phyloP scores from a whole-genome alignment of 1,140 invertebrate species.

The Choristoneura fumiferana region DNA sequence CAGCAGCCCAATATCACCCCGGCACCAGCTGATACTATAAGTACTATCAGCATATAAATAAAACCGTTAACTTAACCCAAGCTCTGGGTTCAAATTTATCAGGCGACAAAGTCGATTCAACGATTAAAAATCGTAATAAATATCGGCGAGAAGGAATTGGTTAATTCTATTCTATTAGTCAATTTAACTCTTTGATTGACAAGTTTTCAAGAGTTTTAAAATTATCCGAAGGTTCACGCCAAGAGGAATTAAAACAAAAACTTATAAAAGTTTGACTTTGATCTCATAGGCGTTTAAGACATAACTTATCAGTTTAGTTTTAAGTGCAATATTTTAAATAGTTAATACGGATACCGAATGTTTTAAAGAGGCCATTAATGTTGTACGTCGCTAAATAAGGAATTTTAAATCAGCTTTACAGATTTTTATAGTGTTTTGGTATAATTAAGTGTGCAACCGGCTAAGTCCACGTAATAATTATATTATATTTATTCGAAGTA shows the following conservation, averaged over 20 bases:
- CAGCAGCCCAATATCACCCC: slow-evolving; percentile 60
- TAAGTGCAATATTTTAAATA: neutral
- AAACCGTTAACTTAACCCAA: neutral
- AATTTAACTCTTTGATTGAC: slow-evolving; percentile 3
- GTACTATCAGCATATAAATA: slow-evolving; percentile 70
- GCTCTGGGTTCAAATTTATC: neutral
- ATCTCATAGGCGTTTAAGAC: neutral
- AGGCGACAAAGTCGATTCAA: neutral
- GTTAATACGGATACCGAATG: neutral
- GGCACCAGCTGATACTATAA: slow-evolving; percentile 66
- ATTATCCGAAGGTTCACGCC: neutral
- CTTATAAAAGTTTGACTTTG: neutral
- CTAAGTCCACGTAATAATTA: neutral
- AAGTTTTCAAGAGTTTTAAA: slow-evolving; percentile 1
- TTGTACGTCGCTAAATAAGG: slow-evolving; percentile 7
- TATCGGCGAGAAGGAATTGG: neutral
- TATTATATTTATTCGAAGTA: neutral
- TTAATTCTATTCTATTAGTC: neutral
- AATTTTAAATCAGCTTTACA: slow-evolving; percentile 19
- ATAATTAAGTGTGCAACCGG: neutral
- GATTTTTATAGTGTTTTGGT: slow-evolving; percentile 12
- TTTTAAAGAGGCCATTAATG: slow-evolving; percentile 7
- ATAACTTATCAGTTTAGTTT: neutral
- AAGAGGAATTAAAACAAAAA: neutral
- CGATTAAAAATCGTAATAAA: slow-evolving; percentile 3